Evolutionary conservation across 2,797 vertebrate species (phyloP).

Genomic region (Sebastes jordani): DNA sequence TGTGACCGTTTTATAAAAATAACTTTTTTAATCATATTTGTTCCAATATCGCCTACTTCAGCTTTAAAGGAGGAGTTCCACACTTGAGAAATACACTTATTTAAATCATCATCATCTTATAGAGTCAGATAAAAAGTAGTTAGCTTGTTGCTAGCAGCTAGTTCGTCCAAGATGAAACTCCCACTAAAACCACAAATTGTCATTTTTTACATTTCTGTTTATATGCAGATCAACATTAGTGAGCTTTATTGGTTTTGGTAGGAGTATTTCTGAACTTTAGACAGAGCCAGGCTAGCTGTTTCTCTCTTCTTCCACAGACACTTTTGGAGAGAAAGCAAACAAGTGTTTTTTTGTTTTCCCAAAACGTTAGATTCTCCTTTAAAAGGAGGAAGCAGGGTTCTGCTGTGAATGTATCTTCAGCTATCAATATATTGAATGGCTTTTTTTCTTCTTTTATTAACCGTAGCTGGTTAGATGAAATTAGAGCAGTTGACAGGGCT

Average conservation of each 20-base stretch:
- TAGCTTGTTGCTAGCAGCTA: background rate
- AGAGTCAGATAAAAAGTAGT: background rate
- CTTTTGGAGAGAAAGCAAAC: background rate
- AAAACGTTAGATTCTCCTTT: background rate
- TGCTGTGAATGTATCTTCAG: background rate
- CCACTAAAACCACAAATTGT: background rate
- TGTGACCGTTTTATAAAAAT: too few species aligned
- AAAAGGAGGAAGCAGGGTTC: background rate
- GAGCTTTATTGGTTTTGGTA: background rate
- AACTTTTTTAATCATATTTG: too few species aligned
- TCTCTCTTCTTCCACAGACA: background rate
- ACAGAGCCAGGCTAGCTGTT: background rate
- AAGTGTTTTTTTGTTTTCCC: background rate
- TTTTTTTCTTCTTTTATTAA: slow-evolving; percentile 1
- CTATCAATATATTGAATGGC: background rate
- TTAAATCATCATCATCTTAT: background rate
- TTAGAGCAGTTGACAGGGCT: slow-evolving; percentile 2
- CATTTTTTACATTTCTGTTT: background rate
- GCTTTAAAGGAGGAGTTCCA: background rate
- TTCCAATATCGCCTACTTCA: too few species aligned
- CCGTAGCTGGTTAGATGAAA: slow-evolving; percentile 3
- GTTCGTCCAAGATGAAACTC: background rate
- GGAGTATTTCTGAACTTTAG: background rate
- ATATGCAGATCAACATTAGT: background rate
- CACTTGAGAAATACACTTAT: background rate